Evolutionary conservation across 2,797 vertebrate genomes (phyloP).

Genomic region (Pangasius larnaudii): DNA sequence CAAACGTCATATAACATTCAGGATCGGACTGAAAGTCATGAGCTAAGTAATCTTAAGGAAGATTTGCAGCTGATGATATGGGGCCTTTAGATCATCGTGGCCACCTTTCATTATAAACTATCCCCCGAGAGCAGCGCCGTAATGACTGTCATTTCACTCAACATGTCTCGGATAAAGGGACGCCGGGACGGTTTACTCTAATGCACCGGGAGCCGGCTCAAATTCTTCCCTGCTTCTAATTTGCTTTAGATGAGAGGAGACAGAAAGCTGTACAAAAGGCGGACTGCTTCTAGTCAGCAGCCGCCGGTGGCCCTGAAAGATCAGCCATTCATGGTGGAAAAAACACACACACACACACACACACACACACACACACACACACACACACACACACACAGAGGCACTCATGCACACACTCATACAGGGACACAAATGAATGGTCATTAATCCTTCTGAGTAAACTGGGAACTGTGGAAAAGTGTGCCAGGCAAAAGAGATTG

Average conservation of each 20-base stretch:
- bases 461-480: constrained; percentile 85
- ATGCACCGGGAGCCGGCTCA: constrained; percentile 76
- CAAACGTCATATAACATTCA: constrained; percentile 14
- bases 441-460: constrained; percentile 90
- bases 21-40: constrained; percentile 17
- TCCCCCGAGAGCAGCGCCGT: constrained; percentile 64
- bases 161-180: constrained; percentile 74
- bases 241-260: constrained; percentile 95
- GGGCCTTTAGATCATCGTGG: constrained; percentile 56
- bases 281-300: constrained; percentile 87
- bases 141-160: constrained; percentile 73
- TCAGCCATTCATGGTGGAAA: constrained; percentile 84
- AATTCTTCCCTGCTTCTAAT: constrained; percentile 88
- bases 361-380: background rate
- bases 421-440: constrained; percentile 74
- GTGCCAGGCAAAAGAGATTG: constrained; percentile 85
- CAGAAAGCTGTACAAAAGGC: constrained; percentile 92
- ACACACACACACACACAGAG: background rate
- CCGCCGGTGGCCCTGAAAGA: constrained; percentile 84
- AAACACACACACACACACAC: constrained; percentile 32
- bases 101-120: constrained; percentile 60
- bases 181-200: constrained; percentile 77
- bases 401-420: constrained; percentile 62
- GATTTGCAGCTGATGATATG: constrained; percentile 55
- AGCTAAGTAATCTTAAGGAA: constrained; percentile 47